These are phyloP conservation scores for Pantherophis vulpinus DNA, from an alignment of 2,797 vertebrate genomes.

Conservation along the genomic window DNA sequence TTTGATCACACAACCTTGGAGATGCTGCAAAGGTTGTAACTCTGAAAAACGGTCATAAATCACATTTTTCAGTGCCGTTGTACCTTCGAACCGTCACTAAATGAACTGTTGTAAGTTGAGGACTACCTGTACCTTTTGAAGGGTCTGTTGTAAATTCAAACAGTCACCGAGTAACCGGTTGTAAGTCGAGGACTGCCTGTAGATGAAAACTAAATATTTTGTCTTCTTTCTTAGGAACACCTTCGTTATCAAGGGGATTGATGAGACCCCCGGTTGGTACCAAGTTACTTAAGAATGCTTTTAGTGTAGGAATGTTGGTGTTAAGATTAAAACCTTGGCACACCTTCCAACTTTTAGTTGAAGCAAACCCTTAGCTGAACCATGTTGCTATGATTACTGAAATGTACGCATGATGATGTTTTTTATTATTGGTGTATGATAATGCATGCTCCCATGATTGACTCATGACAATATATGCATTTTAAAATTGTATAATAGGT, in stretches of 20 bases:
- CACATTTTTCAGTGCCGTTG: too few relatives aligned
- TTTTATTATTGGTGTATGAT: background rate
- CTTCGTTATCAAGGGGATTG: background rate
- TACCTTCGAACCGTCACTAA: background rate
- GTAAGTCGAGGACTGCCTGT: background rate
- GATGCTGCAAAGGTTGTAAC: background rate
- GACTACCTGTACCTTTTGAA: background rate
- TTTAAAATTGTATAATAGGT: background rate
- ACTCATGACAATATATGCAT: background rate
- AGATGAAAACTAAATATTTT: background rate
- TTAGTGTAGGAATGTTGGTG: background rate
- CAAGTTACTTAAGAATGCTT: background rate
- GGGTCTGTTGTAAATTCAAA: background rate
- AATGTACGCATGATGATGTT: background rate
- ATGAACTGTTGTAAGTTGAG: background rate
- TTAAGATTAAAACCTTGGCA: background rate
- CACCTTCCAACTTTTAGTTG: background rate
- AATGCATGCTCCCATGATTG: background rate
- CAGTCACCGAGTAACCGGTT: background rate
- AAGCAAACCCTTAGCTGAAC: background rate
- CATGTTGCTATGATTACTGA: background rate
- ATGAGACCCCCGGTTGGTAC: background rate
- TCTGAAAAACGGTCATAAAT: background rate
- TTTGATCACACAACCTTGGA: background rate
- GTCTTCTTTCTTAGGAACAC: background rate